Percentiles rank a stretch among this genome's conserved stretches.
Evolutionary conservation across 2,113 vertebrate species (phyloP).

Genomic region (Megaceryle torquata): DNA sequence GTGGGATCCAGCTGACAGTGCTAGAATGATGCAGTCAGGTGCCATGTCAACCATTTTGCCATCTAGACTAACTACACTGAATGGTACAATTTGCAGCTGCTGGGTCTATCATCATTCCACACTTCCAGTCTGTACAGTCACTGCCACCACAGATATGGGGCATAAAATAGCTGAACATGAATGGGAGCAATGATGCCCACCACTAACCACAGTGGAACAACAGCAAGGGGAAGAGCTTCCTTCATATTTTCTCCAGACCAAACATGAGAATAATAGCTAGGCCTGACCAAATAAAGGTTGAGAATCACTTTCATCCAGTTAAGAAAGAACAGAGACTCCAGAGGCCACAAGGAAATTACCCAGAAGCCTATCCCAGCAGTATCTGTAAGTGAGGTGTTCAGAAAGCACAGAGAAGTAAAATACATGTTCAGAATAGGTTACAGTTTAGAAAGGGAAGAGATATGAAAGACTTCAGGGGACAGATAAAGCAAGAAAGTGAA

Average conservation of each 20-base stretch:
- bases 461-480: background rate
- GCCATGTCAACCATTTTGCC: fast-evolving
- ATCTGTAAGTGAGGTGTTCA: background rate
- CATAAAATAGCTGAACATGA: background rate
- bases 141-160: background rate
- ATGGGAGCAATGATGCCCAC: fast-evolving
- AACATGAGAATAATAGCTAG: background rate
- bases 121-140: background rate
- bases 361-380: background rate
- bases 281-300: background rate
- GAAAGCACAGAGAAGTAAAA: background rate
- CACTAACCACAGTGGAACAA: background rate
- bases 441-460: background rate
- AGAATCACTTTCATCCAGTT: background rate
- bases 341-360: background rate
- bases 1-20: background rate
- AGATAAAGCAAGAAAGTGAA: background rate
- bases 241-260: background rate
- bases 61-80: background rate
- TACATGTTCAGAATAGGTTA: background rate
- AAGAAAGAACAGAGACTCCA: background rate
- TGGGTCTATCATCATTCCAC: background rate
- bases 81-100: background rate
- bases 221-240: background rate
- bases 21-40: background rate